Evolutionary conservation across 2,113 vertebrate genomes (phyloP).

Genomic region (Sula dactylatra): DNA sequence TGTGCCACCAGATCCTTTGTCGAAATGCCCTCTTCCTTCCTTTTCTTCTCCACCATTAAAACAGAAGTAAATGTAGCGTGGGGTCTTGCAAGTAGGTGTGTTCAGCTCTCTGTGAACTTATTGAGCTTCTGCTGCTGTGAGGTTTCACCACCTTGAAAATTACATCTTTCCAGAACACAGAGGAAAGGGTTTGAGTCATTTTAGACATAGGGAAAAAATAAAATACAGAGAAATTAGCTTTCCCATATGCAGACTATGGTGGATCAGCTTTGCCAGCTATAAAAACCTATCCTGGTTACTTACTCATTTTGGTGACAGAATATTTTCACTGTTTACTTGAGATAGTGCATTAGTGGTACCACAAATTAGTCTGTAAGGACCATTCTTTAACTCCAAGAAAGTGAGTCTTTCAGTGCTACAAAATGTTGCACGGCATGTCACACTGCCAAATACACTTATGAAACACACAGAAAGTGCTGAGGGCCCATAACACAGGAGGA

Average conservation of each 20-base stretch:
- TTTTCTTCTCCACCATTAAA: not conserved
- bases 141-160: not conserved
- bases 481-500: not conserved
- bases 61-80: not conserved
- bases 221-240: not conserved
- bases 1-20: not conserved
- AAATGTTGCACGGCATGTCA: not conserved
- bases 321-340: not conserved
- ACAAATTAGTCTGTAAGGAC: not conserved
- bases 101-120: not conserved
- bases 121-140: not conserved
- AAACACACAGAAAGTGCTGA: accelerated
- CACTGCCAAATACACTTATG: not conserved
- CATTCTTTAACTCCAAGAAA: not conserved
- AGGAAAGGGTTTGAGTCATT: not conserved
- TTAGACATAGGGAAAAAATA: not conserved
- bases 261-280: not conserved
- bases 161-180: not conserved
- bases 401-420: not conserved
- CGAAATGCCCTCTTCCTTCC: not conserved
- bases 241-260: not conserved
- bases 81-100: not conserved
- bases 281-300: not conserved
- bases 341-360: not conserved
- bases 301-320: not conserved